Base-by-base conservation (phyloP, 2,888 invertebrate species). In the Malthinus seriepunctatus region DNA sequence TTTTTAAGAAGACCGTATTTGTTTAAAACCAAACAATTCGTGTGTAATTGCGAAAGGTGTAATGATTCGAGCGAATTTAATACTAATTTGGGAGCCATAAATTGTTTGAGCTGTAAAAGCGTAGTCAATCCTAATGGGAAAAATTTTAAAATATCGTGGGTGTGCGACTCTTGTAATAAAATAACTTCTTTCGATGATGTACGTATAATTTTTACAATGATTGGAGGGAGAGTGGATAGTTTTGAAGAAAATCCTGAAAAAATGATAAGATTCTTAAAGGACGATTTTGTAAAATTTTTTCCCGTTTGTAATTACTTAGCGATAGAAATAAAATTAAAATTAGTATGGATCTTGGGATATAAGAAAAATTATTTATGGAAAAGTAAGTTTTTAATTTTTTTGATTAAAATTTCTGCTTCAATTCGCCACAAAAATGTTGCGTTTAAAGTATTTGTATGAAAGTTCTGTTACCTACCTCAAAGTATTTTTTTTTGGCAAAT, bases 41-140 rank as follows among this genome's bases (percentile, higher is more conserved):
- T 80, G 45, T 90, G 90, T 72, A 77, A 75, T 53, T 90, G 90
- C 71, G 74, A 77, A 3, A 80, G 90, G 49, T 90, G 90, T 71
- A 74, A 79, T 1, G 90, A 90, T 73, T 83, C 85, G 0, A 84
- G 84, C 37, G 89, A 89, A 78, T 83, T 83, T 61, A 87, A 86
- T 1, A 73, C 75, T 3, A 72, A 72, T 57, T 67, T 66, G 77
- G 80, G 47, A 35, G 70, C 73, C 3, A 59, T 77, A 39, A 56
- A 67, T 9, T 78, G 77, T 55, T 73, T 78, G 2, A 73, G 78
- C 42, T 84, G 76, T 49, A 76, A 85, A 68, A 86, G 87, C 3
- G 77, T 80, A n/a, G 75, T 89, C 31, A 71, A 87, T 7, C 85
- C 88, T 9, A 79, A 84, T 56, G 82, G 87, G 1, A 71, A 86